Evolutionary conservation across 2,797 vertebrate species (phyloP).

Genomic region (Cyclopterus lumpus): DNA sequence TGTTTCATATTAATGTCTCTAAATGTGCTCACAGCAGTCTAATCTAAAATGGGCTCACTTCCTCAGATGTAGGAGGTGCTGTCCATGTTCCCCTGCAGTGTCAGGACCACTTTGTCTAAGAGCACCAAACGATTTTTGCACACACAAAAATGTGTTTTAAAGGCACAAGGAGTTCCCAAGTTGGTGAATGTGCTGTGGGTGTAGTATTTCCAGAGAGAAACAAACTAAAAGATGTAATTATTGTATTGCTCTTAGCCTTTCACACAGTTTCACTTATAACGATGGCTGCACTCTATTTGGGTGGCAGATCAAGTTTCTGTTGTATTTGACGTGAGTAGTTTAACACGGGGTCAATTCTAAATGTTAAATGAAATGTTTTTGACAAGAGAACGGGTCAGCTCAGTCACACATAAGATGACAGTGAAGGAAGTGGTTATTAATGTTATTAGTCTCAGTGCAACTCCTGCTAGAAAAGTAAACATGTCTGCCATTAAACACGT

Average conservation of each 20-base stretch:
- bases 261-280: too few relatives aligned
- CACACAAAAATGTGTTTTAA: background rate
- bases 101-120: background rate
- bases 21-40: background rate
- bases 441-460: background rate
- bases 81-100: background rate
- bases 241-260: too few relatives aligned
- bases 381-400: background rate
- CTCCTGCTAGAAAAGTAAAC: background rate
- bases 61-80: background rate
- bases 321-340: background rate
- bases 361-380: background rate
- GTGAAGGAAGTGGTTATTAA: background rate
- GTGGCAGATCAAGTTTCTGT: background rate
- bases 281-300: too few relatives aligned
- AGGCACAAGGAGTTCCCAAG: background rate
- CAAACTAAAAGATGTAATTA: background rate
- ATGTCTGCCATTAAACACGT: too few relatives aligned
- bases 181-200: too few relatives aligned
- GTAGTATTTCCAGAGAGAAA: background rate
- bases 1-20: background rate
- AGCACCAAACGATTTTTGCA: too few relatives aligned
- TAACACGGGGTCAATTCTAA: background rate
- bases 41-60: background rate
- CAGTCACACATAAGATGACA: background rate